These are phyloP conservation scores for Catocala fraxini DNA, from an alignment of 2,888 invertebrate species.

Conservation along the genomic window DNA sequence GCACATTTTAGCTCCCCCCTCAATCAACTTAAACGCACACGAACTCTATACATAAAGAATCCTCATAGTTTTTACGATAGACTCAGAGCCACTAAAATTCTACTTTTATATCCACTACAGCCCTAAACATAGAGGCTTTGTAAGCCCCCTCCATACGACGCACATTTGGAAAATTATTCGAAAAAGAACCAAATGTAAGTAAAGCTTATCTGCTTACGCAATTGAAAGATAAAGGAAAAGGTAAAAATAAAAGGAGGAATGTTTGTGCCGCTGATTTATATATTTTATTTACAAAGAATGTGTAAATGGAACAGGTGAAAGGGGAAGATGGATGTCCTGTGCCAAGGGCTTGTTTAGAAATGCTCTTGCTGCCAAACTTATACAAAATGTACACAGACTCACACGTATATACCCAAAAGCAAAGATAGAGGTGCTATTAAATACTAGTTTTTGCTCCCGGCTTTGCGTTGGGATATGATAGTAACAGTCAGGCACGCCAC, in stretches of 20 bases:
- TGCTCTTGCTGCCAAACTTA: no score
- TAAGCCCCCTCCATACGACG: not conserved
- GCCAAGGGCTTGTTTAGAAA: no score
- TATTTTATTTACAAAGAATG: slow-evolving; percentile 12
- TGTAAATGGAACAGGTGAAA: not conserved
- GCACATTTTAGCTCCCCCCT: not conserved
- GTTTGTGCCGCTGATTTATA: slow-evolving; percentile 4
- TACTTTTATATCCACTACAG: slow-evolving; percentile 5
- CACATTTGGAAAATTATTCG: slow-evolving; percentile 9
- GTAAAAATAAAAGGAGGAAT: not conserved
- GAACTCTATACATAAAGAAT: slow-evolving; percentile 8
- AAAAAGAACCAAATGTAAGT: not conserved
- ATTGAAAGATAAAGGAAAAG: slow-evolving; percentile 3
- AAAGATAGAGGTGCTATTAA: no score
- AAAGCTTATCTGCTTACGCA: slow-evolving; percentile 5
- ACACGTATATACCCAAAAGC: no score
- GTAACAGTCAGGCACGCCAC: no score
- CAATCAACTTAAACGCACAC: slow-evolving; percentile 30
- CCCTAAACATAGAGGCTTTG: not conserved
- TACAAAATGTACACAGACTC: no score
- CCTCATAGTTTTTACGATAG: slow-evolving; percentile 9
- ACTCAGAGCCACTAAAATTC: slow-evolving; percentile 8
- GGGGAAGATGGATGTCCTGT: no score
- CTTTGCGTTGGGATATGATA: no score
- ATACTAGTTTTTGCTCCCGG: no score